phyloP scores from a whole-genome alignment of 1,140 invertebrate species.

The Megathymus violae region DNA sequence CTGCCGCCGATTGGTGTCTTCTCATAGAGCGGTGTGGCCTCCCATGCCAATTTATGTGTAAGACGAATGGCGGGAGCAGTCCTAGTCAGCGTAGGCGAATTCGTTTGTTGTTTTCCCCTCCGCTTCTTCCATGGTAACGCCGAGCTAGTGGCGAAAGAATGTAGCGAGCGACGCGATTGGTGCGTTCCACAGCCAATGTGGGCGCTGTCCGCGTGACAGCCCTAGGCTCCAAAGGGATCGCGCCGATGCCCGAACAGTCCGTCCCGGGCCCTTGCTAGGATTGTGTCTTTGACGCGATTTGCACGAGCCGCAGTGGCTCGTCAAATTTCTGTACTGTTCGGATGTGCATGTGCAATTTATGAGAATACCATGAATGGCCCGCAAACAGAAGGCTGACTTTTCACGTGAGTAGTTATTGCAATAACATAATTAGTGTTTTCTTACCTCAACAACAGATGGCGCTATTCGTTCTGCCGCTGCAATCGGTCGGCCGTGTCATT shows the following conservation, averaged over 20 bases:
- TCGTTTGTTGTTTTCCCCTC: conserved; percentile 70
- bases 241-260: conserved; percentile 60
- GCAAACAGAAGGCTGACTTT: conserved; percentile 42
- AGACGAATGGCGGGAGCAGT: conserved; percentile 66
- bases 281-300: conserved; percentile 58
- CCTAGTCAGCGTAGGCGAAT: conserved; percentile 57
- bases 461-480: conserved; percentile 52
- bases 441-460: conserved; percentile 60
- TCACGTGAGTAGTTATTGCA: conserved; percentile 67
- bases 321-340: conserved; percentile 58
- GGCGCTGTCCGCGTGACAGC: conserved; percentile 45
- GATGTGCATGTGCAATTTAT: conserved; percentile 55
- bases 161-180: conserved; percentile 57
- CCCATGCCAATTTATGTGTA: conserved; percentile 60
- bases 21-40: conserved; percentile 65
- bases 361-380: conserved; percentile 45
- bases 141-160: conserved; percentile 59
- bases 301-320: conserved; percentile 50
- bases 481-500: conserved; percentile 52
- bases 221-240: conserved; percentile 74
- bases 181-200: conserved; percentile 57
- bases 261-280: conserved; percentile 70
- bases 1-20: conserved; percentile 64
- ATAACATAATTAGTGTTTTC: conserved; percentile 52
- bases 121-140: conserved; percentile 59